Percentiles rank a stretch among this genome's conserved stretches.
These are phyloP conservation scores for Neolamprologus sp. DNA, from an alignment of 2,113 vertebrate species.

Conservation along the genomic window DNA sequence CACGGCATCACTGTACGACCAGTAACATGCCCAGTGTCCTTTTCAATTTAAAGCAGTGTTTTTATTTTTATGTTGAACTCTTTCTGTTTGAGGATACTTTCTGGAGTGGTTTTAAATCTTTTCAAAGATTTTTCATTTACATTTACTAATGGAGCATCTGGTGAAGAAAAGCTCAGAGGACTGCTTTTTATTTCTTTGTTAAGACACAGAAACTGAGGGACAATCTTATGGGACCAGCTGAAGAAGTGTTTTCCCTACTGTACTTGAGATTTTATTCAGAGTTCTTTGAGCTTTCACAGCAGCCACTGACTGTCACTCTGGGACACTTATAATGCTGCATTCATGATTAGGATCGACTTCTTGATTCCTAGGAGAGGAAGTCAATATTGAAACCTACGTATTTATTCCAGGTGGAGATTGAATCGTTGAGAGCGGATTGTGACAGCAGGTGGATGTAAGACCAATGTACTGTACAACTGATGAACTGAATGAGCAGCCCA, in stretches of 20 bases:
- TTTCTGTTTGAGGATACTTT: neutral
- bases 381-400: neutral
- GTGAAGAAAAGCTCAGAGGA: neutral
- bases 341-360: neutral
- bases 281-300: neutral
- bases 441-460: slow-evolving; percentile 31
- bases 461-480: neutral
- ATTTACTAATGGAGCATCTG: neutral
- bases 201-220: neutral
- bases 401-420: neutral
- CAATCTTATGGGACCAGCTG: slow-evolving; percentile 42
- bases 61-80: slow-evolving; percentile 2
- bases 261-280: neutral
- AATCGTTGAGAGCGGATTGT: neutral
- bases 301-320: neutral
- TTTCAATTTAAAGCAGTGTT: neutral
- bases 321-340: neutral
- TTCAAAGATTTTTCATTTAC: neutral
- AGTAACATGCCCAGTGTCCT: neutral
- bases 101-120: slow-evolving; percentile 12
- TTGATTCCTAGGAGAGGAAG: slow-evolving; percentile 1
- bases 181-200: neutral
- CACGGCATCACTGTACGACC: neutral
- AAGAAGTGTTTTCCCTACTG: neutral
- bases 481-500: neutral